Conservation (phyloP, 1,140 invertebrate species). For the Drosophila nebulosa region DNA sequence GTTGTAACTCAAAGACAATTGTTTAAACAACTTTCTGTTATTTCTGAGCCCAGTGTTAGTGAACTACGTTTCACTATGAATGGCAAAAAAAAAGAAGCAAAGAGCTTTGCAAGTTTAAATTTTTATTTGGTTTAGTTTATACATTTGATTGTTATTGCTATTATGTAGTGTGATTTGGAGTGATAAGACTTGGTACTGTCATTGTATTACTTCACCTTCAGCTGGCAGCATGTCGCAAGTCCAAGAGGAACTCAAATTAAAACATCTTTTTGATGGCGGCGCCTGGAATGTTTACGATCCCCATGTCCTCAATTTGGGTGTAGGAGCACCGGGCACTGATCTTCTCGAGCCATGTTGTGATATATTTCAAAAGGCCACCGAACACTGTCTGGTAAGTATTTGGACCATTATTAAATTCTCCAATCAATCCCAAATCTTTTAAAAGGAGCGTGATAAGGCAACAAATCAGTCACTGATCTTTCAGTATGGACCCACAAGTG, state of each 20-base stretch:
- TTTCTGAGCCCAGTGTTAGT: not conserved
- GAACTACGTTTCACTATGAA: not conserved
- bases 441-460: conserved; percentile 81
- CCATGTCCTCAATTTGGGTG: conserved; percentile 81
- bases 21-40: not conserved
- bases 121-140: not conserved
- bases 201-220: conserved; percentile 7
- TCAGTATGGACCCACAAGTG: conserved; percentile 83
- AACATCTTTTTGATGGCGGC: conserved; percentile 82
- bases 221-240: conserved; percentile 24
- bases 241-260: conserved; percentile 37
- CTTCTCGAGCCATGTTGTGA: conserved; percentile 81
- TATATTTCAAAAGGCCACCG: conserved; percentile 81
- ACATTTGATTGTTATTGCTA: conserved; percentile 20
- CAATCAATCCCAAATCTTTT: not conserved
- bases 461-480: conserved; percentile 82
- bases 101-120: not conserved
- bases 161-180: not conserved
- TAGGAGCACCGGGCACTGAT: conserved; percentile 83
- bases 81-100: not conserved
- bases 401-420: not conserved
- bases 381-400: conserved; percentile 81
- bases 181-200: conserved; percentile 18
- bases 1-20: not conserved
- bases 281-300: conserved; percentile 82